phyloP scores from a whole-genome alignment of 2,113 vertebrate species.

The Laticauda laticaudata region DNA sequence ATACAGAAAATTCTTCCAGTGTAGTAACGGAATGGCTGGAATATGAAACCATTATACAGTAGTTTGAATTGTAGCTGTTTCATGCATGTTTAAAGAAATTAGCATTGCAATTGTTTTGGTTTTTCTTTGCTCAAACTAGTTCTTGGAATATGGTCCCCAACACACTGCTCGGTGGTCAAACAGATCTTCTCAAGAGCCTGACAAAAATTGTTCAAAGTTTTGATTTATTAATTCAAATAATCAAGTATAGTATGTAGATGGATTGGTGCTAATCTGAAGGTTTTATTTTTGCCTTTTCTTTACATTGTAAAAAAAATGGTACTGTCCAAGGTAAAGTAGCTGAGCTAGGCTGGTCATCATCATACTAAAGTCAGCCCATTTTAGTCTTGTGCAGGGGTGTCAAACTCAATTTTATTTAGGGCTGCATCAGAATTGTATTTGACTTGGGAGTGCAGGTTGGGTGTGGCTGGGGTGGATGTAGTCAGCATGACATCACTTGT shows the following conservation, averaged over 20 bases:
- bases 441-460: no score
- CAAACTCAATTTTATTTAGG: no score
- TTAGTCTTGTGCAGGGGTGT: not conserved
- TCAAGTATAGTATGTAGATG: not conserved
- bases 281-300: not conserved
- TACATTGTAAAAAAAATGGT: not conserved
- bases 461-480: no score
- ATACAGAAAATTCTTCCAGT: not conserved
- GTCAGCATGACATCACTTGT: no score
- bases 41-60: not conserved
- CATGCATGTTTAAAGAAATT: no score
- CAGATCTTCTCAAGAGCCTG: not conserved
- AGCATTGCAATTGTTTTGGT: not conserved
- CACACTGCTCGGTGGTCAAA: not conserved
- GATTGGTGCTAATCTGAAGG: not conserved
- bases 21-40: not conserved
- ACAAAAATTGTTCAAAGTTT: not conserved
- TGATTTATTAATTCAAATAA: not conserved
- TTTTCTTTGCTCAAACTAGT: not conserved
- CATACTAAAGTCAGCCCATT: not conserved
- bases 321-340: not conserved
- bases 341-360: not conserved
- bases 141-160: no score
- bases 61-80: not conserved
- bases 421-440: no score